phyloP scores from a whole-genome alignment of 1,140 invertebrate genomes.

The Temnothorax nylanderi region DNA sequence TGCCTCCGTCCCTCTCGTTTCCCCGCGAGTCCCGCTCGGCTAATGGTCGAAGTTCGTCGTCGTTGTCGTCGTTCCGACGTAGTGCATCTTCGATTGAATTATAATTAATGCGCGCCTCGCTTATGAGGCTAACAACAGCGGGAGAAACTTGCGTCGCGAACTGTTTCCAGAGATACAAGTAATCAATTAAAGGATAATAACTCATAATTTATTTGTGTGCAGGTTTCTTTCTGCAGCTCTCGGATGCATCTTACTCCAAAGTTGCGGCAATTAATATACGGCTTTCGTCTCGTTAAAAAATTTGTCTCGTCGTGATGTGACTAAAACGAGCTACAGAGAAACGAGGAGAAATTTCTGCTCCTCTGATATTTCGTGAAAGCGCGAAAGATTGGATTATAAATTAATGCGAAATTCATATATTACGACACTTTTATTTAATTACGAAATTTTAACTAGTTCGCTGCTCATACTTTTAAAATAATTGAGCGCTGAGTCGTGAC shows the following conservation, averaged over 20 bases:
- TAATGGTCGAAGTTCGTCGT: constrained; percentile 46
- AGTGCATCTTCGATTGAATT: constrained; percentile 47
- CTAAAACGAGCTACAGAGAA: not conserved
- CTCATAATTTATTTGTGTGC: not conserved
- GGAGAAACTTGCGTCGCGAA: constrained; percentile 14
- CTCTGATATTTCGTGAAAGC: constrained; percentile 29
- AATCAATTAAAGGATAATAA: constrained; percentile 2
- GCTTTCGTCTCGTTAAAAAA: constrained; percentile 31
- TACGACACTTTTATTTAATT: constrained; percentile 25
- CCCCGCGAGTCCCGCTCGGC: not conserved
- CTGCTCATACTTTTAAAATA: not conserved
- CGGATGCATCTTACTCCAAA: not conserved
- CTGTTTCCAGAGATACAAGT: not conserved
- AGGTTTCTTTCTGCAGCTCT: not conserved
- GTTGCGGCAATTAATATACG: not conserved
- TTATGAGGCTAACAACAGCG: constrained; percentile 1
- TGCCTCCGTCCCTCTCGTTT: constrained; percentile 28
- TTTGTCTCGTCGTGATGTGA: not conserved
- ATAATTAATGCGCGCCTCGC: constrained; percentile 44
- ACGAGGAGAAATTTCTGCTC: constrained; percentile 6
- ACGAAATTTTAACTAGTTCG: not conserved
- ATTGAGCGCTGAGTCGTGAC: not conserved
- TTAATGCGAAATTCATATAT: constrained; percentile 1
- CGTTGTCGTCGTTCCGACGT: constrained; percentile 24
- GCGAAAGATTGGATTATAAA: constrained; percentile 25